Conservation (phyloP, 2,113 vertebrate species). For the Seriola aureovittata region DNA sequence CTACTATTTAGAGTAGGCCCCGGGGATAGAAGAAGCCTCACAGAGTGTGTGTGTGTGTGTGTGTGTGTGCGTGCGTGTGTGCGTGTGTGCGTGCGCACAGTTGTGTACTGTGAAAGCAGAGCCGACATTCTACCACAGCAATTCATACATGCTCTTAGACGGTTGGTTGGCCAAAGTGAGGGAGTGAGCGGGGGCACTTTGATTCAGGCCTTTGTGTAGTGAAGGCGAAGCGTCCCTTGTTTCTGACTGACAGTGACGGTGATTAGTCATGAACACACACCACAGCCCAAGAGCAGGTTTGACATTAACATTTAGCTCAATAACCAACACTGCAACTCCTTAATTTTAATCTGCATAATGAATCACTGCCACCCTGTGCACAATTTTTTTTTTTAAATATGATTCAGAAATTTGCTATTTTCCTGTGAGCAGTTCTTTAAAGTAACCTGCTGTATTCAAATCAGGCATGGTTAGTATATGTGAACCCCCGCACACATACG, state of each 20-base stretch:
- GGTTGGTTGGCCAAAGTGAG: conserved; percentile 18
- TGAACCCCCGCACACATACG: background rate
- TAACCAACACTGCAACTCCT: background rate
- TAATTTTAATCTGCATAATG: conserved; percentile 32
- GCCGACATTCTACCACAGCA: conserved; percentile 36
- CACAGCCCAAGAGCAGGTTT: conserved; percentile 25
- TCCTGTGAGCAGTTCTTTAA: background rate
- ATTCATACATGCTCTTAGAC: conserved; percentile 34
- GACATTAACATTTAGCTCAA: conserved; percentile 51
- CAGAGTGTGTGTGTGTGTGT: conserved; percentile 45
- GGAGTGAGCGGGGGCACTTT: conserved; percentile 12
- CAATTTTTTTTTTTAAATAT: no score
- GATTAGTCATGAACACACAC: conserved; percentile 19
- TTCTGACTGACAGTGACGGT: background rate
- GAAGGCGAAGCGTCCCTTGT: conserved; percentile 8
- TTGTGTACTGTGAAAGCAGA: conserved; percentile 64
- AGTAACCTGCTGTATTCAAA: conserved; percentile 9
- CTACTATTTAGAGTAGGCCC: conserved; percentile 80
- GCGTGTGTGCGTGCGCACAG: conserved; percentile 41
- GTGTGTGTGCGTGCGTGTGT: background rate
- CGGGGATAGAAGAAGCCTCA: conserved; percentile 69
- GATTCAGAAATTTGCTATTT: background rate
- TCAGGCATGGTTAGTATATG: background rate
- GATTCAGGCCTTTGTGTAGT: conserved; percentile 36
- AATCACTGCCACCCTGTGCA: conserved; percentile 11